Conservation (phyloP, 1,140 invertebrate species). For the Drosophila auraria region DNA sequence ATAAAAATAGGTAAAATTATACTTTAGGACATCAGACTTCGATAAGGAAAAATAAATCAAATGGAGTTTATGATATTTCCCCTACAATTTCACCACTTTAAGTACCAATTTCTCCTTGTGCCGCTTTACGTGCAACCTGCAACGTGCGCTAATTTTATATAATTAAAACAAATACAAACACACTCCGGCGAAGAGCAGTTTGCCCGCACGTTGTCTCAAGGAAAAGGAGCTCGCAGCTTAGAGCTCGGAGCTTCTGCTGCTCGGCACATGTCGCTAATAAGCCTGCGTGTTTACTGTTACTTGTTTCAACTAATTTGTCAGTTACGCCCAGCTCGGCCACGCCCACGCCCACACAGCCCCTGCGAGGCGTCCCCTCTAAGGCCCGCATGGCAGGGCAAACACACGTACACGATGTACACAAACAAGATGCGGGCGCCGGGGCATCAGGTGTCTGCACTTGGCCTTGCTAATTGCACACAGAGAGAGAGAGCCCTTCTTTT, state of each 20-base stretch:
- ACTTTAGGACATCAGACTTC: background rate
- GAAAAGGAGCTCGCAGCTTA: slow-evolving; percentile 29
- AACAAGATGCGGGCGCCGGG: slow-evolving; percentile 27
- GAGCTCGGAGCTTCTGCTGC: slow-evolving; percentile 26
- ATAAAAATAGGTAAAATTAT: background rate
- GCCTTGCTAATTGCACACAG: slow-evolving; percentile 74
- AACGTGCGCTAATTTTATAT: slow-evolving; percentile 83
- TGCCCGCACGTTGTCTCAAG: slow-evolving; percentile 65
- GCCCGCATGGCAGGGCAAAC: slow-evolving; percentile 66
- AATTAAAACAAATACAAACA: slow-evolving; percentile 82
- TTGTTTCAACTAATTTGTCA: slow-evolving; percentile 82
- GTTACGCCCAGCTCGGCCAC: slow-evolving; percentile 62
- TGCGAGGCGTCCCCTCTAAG: background rate
- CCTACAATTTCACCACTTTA: rapidly evolving
- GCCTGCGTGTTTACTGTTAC: slow-evolving; percentile 80
- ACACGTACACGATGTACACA: slow-evolving; percentile 27
- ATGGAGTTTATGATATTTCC: background rate
- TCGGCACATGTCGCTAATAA: slow-evolving; percentile 81
- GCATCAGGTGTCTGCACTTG: slow-evolving; percentile 80
- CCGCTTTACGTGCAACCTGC: slow-evolving; percentile 72
- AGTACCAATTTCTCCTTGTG: background rate
- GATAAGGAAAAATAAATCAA: background rate
- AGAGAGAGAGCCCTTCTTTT: slow-evolving; percentile 40
- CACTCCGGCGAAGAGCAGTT: slow-evolving; percentile 16
- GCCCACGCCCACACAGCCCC: slow-evolving; percentile 2